Percentiles rank a stretch among this genome's conserved stretches.
phyloP scores from a whole-genome alignment of 2,888 invertebrate genomes.

The Drosophila algonquin region DNA sequence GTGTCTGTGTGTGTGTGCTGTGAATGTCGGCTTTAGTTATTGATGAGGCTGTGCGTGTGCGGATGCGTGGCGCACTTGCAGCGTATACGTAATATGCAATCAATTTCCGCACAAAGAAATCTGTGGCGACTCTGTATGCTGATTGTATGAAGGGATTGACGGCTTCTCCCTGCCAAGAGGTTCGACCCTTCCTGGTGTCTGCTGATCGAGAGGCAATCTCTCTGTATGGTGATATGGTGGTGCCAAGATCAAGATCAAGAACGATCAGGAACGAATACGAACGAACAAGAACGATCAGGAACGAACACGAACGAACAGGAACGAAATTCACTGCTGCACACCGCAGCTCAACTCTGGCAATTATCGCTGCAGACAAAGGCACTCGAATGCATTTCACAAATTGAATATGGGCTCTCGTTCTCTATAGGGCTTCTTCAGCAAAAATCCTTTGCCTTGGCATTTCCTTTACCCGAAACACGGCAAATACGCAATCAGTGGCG shows the following conservation, averaged over 20 bases:
- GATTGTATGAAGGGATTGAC: constrained; percentile 32
- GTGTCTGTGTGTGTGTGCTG: not conserved
- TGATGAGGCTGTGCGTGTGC: constrained; percentile 36
- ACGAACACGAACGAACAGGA: no score
- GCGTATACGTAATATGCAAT: constrained; percentile 44
- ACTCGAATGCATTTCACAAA: constrained; percentile 26
- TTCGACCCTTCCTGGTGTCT: constrained; percentile 4
- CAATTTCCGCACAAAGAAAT: constrained; percentile 41
- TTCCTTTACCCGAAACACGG: not conserved
- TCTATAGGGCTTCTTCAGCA: no score
- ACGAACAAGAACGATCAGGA: no score
- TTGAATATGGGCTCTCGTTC: no score
- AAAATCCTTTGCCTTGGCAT: no score
- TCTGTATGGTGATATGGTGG: not conserved
- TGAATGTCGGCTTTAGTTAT: constrained; percentile 38
- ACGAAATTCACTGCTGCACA: not conserved
- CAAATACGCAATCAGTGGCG: constrained; percentile 49
- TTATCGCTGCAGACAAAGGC: constrained; percentile 30
- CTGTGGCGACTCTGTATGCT: constrained; percentile 29
- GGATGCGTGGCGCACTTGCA: constrained; percentile 24
- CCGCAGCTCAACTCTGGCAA: constrained; percentile 19
- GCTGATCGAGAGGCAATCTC: constrained; percentile 10
- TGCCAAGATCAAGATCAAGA: not conserved
- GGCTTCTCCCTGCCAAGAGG: not conserved
- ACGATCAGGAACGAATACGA: no score